A percentile compares a stretch with the other conserved stretches of the same genome.
phyloP scores from a whole-genome alignment of 2,113 vertebrate species.

The Odontophorus gujanensis region DNA sequence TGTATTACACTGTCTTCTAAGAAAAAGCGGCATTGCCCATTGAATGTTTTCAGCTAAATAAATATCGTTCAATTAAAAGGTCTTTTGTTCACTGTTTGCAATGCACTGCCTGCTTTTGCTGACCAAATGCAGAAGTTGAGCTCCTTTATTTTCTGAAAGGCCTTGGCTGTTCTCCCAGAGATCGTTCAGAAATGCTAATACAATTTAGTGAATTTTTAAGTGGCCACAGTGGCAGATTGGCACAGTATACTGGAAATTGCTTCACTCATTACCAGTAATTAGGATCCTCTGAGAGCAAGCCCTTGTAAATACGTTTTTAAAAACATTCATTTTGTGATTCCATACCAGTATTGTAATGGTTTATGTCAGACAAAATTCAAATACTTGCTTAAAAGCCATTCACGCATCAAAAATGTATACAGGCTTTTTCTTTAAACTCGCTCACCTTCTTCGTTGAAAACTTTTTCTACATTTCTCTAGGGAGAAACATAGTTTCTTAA shows the following conservation, averaged over 20 bases:
- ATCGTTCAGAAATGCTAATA: constrained; percentile 9
- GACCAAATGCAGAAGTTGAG: neutral
- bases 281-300: neutral
- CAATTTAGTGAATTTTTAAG: constrained; percentile 19
- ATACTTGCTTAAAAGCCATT: neutral
- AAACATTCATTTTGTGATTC: neutral
- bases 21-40: neutral
- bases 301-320: neutral
- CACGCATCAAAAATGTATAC: neutral
- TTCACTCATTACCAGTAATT: neutral
- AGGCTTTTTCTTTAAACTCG: neutral
- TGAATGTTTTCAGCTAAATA: neutral
- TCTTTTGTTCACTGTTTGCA: neutral
- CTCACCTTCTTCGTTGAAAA: neutral
- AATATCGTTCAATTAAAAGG: neutral
- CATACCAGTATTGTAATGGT: neutral
- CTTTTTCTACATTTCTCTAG: neutral
- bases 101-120: neutral
- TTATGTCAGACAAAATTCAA: neutral
- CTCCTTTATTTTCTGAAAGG: neutral
- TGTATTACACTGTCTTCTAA: rapidly evolving
- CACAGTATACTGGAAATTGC: neutral
- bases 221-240: neutral
- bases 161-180: constrained; percentile 42
- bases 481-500: neutral